Percentiles rank a stretch among this genome's conserved stretches.
These are phyloP conservation scores for Synergus gifuensis DNA, from an alignment of 2,888 invertebrate species.

Conservation along the genomic window DNA sequence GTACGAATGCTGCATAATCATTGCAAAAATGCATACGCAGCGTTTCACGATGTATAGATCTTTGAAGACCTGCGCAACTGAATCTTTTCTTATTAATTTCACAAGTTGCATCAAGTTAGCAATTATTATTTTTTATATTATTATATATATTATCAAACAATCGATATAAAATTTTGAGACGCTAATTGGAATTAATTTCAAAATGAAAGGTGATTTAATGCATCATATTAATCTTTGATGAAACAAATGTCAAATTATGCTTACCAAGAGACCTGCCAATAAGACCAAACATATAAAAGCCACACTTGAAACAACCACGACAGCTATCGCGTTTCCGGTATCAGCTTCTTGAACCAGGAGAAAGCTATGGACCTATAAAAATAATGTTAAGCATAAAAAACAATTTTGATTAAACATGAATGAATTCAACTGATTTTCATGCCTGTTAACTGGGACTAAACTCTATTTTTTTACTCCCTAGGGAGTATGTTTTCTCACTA, in stretches of 20 bases:
- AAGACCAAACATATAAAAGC: slow-evolving; percentile 88
- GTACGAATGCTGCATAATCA: slow-evolving; percentile 45
- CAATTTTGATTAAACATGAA: background rate
- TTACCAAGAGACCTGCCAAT: slow-evolving; percentile 88
- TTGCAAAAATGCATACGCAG: slow-evolving; percentile 39
- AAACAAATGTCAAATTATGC: slow-evolving; percentile 27
- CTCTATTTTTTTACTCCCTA: no score
- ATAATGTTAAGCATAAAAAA: background rate
- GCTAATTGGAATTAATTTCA: no score
- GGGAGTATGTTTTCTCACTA: no score
- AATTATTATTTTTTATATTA: no score
- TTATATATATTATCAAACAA: no score
- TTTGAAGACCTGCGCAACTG: slow-evolving; percentile 62
- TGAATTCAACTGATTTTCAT: no score
- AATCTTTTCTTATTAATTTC: slow-evolving; percentile 50
- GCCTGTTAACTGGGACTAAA: no score
- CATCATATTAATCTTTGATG: background rate
- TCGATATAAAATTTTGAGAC: no score
- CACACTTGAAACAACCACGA: slow-evolving; percentile 89
- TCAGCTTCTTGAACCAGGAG: slow-evolving; percentile 70
- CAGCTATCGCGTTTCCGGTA: slow-evolving; percentile 83
- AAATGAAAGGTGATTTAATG: no score
- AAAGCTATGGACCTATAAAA: slow-evolving; percentile 71
- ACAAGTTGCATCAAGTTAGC: slow-evolving; percentile 56
- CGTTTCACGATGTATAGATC: slow-evolving; percentile 51